phyloP scores from a whole-genome alignment of 2,113 vertebrate species.

The Heptranchias perlo region DNA sequence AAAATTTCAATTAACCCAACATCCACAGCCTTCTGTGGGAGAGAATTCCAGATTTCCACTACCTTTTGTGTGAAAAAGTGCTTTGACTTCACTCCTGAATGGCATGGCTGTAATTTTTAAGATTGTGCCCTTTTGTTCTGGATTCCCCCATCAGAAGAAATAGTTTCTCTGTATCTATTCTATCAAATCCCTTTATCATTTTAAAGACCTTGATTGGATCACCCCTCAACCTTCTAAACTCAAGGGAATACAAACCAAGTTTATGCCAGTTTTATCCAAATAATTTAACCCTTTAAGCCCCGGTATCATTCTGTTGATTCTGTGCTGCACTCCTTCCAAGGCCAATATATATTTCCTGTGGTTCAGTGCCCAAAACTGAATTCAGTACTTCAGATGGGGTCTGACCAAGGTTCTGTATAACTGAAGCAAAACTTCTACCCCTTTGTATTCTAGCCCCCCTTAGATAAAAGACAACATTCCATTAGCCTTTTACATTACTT shows the following conservation, averaged over 20 bases:
- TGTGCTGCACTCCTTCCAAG: background rate
- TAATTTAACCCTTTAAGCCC: background rate
- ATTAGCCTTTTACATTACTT: too few relatives aligned
- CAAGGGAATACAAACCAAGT: too few relatives aligned
- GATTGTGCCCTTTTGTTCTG: background rate
- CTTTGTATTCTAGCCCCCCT: background rate
- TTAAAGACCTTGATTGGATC: background rate
- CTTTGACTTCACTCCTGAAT: background rate
- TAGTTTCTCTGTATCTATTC: background rate
- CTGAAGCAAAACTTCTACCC: background rate
- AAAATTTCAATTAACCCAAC: background rate
- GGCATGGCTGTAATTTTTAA: background rate
- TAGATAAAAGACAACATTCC: background rate
- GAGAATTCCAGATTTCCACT: background rate
- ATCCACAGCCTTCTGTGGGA: background rate
- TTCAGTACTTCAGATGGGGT: too few relatives aligned
- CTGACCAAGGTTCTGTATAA: background rate
- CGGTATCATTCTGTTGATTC: background rate
- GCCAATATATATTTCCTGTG: background rate
- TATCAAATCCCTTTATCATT: background rate
- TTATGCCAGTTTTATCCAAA: too few relatives aligned
- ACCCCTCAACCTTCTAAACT: background rate
- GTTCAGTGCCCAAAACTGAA: background rate
- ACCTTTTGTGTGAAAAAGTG: background rate
- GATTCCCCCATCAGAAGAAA: background rate